A percentile compares a stretch with the other conserved stretches of the same genome.
phyloP scores from a whole-genome alignment of 2,888 invertebrate genomes.

The Agelastica alni region DNA sequence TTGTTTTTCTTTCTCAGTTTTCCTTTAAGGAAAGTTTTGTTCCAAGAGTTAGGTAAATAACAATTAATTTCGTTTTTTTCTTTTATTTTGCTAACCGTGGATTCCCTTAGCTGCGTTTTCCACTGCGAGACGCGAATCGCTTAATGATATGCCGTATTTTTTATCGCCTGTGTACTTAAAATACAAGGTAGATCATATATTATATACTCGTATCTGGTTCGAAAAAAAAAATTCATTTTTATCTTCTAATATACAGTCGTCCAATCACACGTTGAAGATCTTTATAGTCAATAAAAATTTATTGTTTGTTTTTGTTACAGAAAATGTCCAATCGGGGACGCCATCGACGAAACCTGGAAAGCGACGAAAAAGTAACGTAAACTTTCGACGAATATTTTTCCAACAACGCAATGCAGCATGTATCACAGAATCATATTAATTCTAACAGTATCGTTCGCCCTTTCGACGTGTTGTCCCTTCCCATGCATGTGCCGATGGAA shows the following conservation, averaged over 20 bases:
- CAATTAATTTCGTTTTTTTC: constrained; percentile 13
- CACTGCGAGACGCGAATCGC: neutral
- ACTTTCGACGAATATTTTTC: neutral
- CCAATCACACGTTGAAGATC: neutral
- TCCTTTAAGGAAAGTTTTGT: constrained; percentile 14
- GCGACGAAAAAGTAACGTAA: constrained; percentile 12
- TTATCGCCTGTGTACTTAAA: too few relatives aligned
- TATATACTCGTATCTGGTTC: too few relatives aligned
- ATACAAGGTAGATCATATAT: too few relatives aligned
- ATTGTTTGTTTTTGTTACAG: neutral
- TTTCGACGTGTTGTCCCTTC: constrained; percentile 31
- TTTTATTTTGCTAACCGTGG: neutral
- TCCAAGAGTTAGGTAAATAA: constrained; percentile 15
- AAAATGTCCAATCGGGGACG: neutral
- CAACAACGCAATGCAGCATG: constrained; percentile 24
- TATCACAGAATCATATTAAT: constrained; percentile 19
- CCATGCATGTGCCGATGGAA: constrained; percentile 90
- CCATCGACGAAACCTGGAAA: neutral
- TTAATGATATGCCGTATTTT: neutral
- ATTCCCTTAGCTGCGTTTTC: neutral
- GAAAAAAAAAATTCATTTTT: too few relatives aligned
- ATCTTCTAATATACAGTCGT: too few relatives aligned
- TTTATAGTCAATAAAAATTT: neutral
- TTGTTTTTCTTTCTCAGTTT: constrained; percentile 25
- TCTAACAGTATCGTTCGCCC: constrained; percentile 16